Conservation (phyloP, 2,797 vertebrate genomes). For the Numenius phaeopus region DNA sequence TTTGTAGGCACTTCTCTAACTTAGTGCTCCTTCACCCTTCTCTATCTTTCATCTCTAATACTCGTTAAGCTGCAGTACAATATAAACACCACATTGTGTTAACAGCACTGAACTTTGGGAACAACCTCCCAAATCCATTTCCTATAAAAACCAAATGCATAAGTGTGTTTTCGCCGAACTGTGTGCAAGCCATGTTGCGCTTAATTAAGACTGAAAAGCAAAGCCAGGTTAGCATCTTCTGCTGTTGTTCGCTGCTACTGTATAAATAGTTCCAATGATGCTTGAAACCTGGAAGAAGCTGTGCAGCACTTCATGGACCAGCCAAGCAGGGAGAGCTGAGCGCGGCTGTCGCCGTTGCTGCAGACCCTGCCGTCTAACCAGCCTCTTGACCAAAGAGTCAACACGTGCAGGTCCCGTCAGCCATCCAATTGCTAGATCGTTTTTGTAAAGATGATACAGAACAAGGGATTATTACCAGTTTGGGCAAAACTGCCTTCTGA, state of each 20-base stretch:
- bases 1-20: conserved; percentile 48
- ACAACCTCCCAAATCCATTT: neutral
- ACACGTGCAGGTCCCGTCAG: neutral
- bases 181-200: neutral
- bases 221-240: neutral
- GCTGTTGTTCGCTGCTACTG: neutral
- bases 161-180: neutral
- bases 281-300: neutral
- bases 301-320: neutral
- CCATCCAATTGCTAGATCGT: neutral
- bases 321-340: fast-evolving
- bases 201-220: neutral
- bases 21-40: neutral
- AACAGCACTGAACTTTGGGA: conserved; percentile 25
- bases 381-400: neutral
- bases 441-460: neutral
- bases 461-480: neutral
- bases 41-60: conserved; percentile 35
- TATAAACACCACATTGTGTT: neutral
- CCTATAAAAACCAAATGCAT: neutral
- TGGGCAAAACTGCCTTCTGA: neutral
- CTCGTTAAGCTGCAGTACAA: neutral
- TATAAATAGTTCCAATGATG: neutral
- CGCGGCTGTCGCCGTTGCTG: neutral
- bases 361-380: neutral